Evolutionary conservation across 2,888 invertebrate genomes (phyloP), one percentile per base, ranked within the genome.

Genomic region (Drosophila histrio): DNA sequence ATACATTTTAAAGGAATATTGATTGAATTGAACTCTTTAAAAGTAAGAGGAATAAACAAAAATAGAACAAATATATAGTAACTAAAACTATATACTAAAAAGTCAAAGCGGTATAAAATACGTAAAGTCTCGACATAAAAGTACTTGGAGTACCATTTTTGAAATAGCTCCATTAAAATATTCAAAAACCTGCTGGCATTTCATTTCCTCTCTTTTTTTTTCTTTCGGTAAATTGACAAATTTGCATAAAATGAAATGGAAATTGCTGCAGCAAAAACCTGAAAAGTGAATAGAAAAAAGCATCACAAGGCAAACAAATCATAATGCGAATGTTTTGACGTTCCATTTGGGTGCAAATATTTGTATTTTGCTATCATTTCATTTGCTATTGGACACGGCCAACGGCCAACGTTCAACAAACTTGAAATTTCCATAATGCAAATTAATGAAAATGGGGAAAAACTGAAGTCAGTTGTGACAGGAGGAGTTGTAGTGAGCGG

Each of bases 381-480:
- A 72, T 72, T 63, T 67, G 73, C 66, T 32, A n/a, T n/a, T 49
- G 44, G 36, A 24, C 74, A 58, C 58, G 49, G 39, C 21, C 46
- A 32, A 58, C 58, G 49, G 39, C 21, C 46, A 32, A 57, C 11
- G 15, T 32, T 50, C 43, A 50, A 22, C 30, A 13, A 76, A 77
- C 77, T 77, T 50, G 41, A 67, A 64, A 84, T 78, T 85, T 71
- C 43, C 82, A 87, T 81, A 84, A 77, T 72, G 77, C 66, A 86
- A 80, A 86, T 79, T 72, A 70, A 69, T n/a, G 15, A 56, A 64
- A 62, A 70, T 63, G 36, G 38, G 24, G 32, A 50, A 59, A 57
- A 56, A 56, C 34, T n/a, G n/a, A n/a, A n/a, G n/a, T n/a, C n/a
- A n/a, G n/a, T n/a, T n/a, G n/a, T n/a, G n/a, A n/a, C n/a, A n/a